Percentiles rank a stretch among this genome's conserved stretches.
Conservation (phyloP, 2,888 invertebrate species). For the Bimastos eiseni region DNA sequence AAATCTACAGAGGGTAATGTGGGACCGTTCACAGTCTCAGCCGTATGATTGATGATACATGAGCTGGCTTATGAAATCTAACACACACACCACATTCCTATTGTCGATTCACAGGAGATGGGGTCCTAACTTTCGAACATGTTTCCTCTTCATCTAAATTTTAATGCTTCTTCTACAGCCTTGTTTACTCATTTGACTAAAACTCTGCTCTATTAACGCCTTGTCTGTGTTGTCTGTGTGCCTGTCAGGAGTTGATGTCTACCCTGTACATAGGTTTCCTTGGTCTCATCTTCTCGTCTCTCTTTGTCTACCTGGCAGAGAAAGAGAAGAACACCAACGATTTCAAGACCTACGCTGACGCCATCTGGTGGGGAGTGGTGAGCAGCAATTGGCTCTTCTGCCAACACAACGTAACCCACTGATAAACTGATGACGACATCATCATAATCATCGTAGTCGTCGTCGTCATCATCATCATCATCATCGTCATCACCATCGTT, state of each 20-base stretch:
- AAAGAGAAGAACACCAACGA: slow-evolving; percentile 65
- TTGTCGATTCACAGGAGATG: too few species aligned
- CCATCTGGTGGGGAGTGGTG: slow-evolving; percentile 95
- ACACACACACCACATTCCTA: neutral
- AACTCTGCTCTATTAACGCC: neutral
- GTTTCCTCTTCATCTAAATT: neutral
- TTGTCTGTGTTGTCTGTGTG: neutral
- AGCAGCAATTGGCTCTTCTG: slow-evolving; percentile 64
- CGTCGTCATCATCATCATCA: slow-evolving; percentile 14
- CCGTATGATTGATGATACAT: too few species aligned
- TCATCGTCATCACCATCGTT: slow-evolving; percentile 28
- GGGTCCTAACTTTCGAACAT: too few species aligned
- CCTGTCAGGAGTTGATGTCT: slow-evolving; percentile 83
- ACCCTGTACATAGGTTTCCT: slow-evolving; percentile 92
- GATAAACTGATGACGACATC: neutral
- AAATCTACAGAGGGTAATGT: neutral
- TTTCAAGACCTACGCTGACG: slow-evolving; percentile 89
- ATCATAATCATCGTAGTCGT: slow-evolving; percentile 22
- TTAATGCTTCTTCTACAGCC: neutral
- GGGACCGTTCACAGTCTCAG: too few species aligned
- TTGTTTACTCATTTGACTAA: neutral
- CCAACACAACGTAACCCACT: neutral
- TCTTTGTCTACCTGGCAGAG: slow-evolving; percentile 69
- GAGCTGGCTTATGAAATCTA: too few species aligned
- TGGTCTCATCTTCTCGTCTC: slow-evolving; percentile 90